Percentiles rank a stretch among this genome's conserved stretches.
Conservation (phyloP, 2,888 invertebrate species). For the Ormyrus thymus region DNA sequence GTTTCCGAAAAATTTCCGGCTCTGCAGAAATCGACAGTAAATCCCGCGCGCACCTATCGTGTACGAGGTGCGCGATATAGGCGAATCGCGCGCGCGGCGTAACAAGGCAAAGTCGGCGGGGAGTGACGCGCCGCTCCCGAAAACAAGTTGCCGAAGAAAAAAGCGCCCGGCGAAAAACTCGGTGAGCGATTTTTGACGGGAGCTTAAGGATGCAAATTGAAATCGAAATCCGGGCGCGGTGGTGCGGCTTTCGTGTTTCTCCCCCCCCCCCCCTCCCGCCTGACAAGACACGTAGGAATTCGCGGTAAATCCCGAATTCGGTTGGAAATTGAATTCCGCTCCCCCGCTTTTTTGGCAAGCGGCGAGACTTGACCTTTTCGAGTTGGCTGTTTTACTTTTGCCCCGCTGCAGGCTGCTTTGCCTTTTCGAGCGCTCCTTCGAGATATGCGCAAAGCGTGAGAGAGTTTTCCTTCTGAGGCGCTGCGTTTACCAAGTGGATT, state of each 20-base stretch:
- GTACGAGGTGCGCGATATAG: no score
- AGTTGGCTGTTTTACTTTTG: not conserved
- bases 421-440: not conserved
- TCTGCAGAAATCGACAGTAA: no score
- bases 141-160: not conserved
- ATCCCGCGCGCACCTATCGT: no score
- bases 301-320: constrained; percentile 40
- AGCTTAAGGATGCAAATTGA: constrained; percentile 40
- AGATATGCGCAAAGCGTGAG: constrained; percentile 3
- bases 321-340: constrained; percentile 46
- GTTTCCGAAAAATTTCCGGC: no score
- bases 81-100: no score
- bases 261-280: not conserved
- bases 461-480: constrained; percentile 1
- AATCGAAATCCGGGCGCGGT: constrained; percentile 37
- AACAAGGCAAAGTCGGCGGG: no score
- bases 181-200: no score
- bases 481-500: not conserved
- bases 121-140: not conserved
- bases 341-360: not conserved
- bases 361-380: not conserved
- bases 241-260: constrained; percentile 16
- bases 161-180: not conserved
- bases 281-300: constrained; percentile 29
- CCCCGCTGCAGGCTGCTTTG: not conserved